Conservation (phyloP, 2,888 invertebrate genomes). For the Plebejus melissa region DNA sequence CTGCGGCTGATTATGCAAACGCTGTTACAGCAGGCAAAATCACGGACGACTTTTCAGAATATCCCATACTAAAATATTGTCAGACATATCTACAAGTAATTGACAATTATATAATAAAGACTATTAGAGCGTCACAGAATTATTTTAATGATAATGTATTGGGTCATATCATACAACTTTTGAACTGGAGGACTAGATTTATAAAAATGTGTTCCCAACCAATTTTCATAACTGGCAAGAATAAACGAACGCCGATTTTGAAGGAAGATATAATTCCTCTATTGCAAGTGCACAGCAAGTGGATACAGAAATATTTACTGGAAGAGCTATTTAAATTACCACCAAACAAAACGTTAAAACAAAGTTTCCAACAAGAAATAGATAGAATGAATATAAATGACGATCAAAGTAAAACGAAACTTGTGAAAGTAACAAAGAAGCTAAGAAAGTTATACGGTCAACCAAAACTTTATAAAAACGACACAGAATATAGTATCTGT, state of each 20-base stretch:
- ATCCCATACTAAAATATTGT: constrained; percentile 77
- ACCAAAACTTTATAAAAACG: constrained; percentile 56
- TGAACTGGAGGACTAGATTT: constrained; percentile 78
- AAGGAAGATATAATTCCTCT: constrained; percentile 79
- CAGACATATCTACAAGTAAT: constrained; percentile 64
- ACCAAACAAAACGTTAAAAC: constrained; percentile 38
- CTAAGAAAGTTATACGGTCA: constrained; percentile 61
- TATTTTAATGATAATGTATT: constrained; percentile 55
- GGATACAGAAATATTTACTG: constrained; percentile 83
- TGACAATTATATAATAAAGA: constrained; percentile 60
- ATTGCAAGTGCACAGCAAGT: constrained; percentile 84
- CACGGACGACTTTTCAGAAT: constrained; percentile 69
- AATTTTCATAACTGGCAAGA: constrained; percentile 51
- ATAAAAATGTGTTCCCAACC: constrained; percentile 56
- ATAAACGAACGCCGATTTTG: constrained; percentile 55
- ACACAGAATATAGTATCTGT: constrained; percentile 51
- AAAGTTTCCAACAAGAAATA: constrained; percentile 42
- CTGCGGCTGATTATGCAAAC: constrained; percentile 72
- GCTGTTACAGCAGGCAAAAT: constrained; percentile 63
- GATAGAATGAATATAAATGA: constrained; percentile 41
- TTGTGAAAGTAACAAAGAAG: constrained; percentile 60
- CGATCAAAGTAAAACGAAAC: constrained; percentile 48
- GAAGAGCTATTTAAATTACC: constrained; percentile 49
- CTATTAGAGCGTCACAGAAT: constrained; percentile 49
- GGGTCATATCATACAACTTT: constrained; percentile 62